Evolutionary conservation across 1,140 invertebrate species (phyloP).

Genomic region (Penaeus japonicus): DNA sequence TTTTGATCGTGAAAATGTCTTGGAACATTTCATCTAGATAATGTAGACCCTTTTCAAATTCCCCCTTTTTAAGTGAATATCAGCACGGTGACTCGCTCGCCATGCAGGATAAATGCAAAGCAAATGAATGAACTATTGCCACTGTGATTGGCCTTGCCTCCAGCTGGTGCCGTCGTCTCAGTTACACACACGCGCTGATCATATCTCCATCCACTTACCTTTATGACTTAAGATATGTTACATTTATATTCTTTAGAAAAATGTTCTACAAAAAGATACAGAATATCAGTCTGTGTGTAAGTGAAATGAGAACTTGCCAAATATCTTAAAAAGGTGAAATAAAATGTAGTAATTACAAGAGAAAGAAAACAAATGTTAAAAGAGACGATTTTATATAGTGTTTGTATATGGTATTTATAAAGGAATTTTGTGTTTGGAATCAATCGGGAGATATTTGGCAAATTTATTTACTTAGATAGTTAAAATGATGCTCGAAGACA

Average conservation of each 20-base stretch:
- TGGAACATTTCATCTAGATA: no score
- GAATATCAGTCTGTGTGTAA: slow-evolving; percentile 19
- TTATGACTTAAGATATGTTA: not conserved
- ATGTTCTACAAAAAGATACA: not conserved
- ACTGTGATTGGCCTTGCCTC: slow-evolving; percentile 18
- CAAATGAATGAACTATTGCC: not conserved
- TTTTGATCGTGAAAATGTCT: no score
- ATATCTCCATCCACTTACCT: not conserved
- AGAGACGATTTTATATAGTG: no score
- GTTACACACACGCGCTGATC: not conserved
- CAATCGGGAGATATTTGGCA: slow-evolving; percentile 30
- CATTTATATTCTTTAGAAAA: slow-evolving; percentile 7
- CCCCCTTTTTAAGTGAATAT: not conserved
- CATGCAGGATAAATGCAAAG: no score
- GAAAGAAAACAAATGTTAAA: not conserved
- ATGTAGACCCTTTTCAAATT: not conserved
- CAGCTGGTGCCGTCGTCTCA: not conserved
- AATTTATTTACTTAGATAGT: not conserved
- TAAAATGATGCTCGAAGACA: slow-evolving; percentile 1
- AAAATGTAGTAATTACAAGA: not conserved
- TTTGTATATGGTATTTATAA: no score
- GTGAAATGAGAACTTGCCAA: slow-evolving; percentile 35
- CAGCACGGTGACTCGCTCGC: no score
- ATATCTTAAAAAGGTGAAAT: slow-evolving; percentile 11
- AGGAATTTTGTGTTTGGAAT: not conserved